Base-by-base conservation (phyloP, 2,797 vertebrate species). In the Tenualosa thibaudeaui region DNA sequence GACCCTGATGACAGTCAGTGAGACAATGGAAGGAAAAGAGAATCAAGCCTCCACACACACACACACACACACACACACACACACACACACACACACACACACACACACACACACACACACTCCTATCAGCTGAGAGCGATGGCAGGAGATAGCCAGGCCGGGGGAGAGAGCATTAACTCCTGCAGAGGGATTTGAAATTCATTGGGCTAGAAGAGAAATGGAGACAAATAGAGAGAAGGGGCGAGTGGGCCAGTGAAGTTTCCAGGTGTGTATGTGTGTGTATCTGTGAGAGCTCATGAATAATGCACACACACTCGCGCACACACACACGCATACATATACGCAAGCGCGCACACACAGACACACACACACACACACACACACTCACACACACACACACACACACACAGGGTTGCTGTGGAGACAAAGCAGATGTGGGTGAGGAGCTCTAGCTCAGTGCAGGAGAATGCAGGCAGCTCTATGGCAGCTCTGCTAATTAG, bases 391-490 rank as follows among this genome's bases (percentile, higher is more conserved):
- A 60, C 86, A 51, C 50, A 51, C 50, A 51, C 50, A 51, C 50
- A 51, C 6, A 51, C 50, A 51, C 7, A 12, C 7, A 1, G 19
- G 54, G 88, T 86, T 90, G 51, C 82, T 84, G 85, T 92, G 89
- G 91, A 89, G 88, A 88, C 88, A 68, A 85, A 78, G 82, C 22
- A 8, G n/a, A 17, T 51, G 81, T 15, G 81, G 24, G 51, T 12
- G 56, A 43, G 13, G n/a, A 31, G 46, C 62, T 40, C 13, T 10
- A 54, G 10, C 54, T 78, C 56, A 53, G 71, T 40, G 81, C 82
- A 51, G 49, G 5, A 50, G 31, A 0, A 26, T 83, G 84, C 81
- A 58, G 56, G 53, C 82, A 84, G 82, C 58, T 19, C 50, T 82
- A 46, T 86, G 37, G 68, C 85, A 86, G 83, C 31, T 81, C 15